Evolutionary conservation across 2,888 invertebrate genomes (phyloP), one percentile per base, ranked within the genome.

Genomic region (Metacarcinus magister): DNA sequence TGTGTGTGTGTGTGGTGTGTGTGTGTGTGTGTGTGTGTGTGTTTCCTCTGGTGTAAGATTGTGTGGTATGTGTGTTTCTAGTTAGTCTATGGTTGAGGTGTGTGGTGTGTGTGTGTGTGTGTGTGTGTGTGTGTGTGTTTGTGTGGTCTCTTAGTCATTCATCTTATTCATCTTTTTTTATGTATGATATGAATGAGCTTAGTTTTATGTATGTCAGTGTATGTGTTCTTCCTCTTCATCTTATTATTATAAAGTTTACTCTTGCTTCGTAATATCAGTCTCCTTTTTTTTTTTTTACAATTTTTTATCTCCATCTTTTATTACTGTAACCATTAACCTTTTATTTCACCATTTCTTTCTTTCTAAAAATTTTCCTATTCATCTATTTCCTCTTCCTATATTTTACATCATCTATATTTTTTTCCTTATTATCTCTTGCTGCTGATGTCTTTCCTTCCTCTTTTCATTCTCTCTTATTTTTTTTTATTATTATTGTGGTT

Each of bases 401-500:
- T 28, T 90, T 87, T n/a, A 16, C 28, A 0, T 19, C 32, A 39
- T 39, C 39, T 39, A 10, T 39, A 10, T 19, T 90, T 3, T 90
- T 2, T 39, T 43, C 39, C 43, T 39, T 43, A 39, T 43, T 43
- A 5, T 90, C 90, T 89, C 39, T 13, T 28, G 28, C 28, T 82
- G 16, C 28, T 28, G 82, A 8, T 28, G 28, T 28, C 82, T 82
- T 32, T 82, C n/a, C n/a, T 82, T n/a, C 23, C n/a, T 82, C 23
- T 32, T 32, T 32, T 82, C 32, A 8, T 39, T 39, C 90, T 39
- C 90, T 7, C 7, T 3, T 19, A 7, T 2, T 28, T 39, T 39
- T 90, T 89, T 28, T 89, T 32, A 89, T 89, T 89, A 3, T 90
- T 90, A 90, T 43, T 90, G 39, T 90, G 16, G 2, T 90, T 90